Base-by-base conservation (phyloP, 64 coral and sea anemone species). In the Catalaphyllia jardinei region DNA sequence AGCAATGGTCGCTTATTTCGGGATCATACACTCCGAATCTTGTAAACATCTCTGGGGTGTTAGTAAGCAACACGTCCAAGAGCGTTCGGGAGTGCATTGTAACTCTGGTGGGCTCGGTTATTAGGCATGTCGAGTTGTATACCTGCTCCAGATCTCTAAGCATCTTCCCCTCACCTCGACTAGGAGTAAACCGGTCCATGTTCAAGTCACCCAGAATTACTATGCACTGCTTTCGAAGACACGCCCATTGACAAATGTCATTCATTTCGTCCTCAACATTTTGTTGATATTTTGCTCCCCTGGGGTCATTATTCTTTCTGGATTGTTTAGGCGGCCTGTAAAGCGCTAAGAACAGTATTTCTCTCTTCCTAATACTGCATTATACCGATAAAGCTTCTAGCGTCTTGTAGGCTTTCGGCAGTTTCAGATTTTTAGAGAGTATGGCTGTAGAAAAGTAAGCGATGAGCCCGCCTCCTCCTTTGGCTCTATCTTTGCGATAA, bases 231-330 rank as follows among this genome's bases (percentile, higher is more conserved):
- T 88, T 91, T 83, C 83, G 83, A 60, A 87, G 87, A 55, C 85
- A 76, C 14, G 93, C 93, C 93, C 93, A 95, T 28, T 87, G 67
- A 38, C 71, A 83, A 22, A 91, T 77, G 62, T 91, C 27, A 35
- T 94, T 94, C 9, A 94, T 50, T 52, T 94, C 93, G 24, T 94
- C 88, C 71, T 94, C 61, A 22, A 87, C 91, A 7, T 54, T 54
- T 13, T 54, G 52, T 35, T 35, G 33, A 35, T 35, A 35, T 35
- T 35, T 35, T 35, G 33, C 1, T 35, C 33, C 33, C 33, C 33
- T 35, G 3, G 33, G 33, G 33, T 35, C 33, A 35, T 35, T 35
- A 35, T 35, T 35, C 33, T 35, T 35, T 3, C 33, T 35, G 33
- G 33, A 35, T 35, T 35, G 33, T 3, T 35, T 35, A 35, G 33